A percentile compares a stretch with the other conserved stretches of the same genome.
phyloP scores from a whole-genome alignment of 2,797 vertebrate species.

The Florisuga fusca region DNA sequence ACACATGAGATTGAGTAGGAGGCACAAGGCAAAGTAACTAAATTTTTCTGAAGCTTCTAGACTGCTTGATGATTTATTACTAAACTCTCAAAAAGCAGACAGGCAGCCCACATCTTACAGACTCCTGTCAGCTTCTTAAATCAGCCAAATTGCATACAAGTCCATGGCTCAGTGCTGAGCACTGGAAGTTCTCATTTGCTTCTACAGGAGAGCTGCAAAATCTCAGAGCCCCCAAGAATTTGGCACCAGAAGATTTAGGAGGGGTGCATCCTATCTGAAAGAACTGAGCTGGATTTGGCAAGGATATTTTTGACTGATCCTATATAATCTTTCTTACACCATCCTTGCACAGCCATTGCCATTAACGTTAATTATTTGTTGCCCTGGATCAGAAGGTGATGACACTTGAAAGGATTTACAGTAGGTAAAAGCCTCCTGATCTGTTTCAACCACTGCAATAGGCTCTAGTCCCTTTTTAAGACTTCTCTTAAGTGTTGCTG shows the following conservation, averaged over 20 bases:
- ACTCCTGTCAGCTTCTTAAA: background rate
- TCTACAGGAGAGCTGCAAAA: background rate
- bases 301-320: background rate
- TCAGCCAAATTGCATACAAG: background rate
- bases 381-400: conserved; percentile 23
- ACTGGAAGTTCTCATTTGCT: background rate
- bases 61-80: conserved; percentile 8
- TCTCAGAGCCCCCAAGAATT: background rate
- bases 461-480: conserved; percentile 7
- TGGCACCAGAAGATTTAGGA: background rate
- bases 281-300: background rate
- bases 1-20: background rate
- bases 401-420: conserved; percentile 20
- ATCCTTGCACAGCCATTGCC: background rate
- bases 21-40: background rate
- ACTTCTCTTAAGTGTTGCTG: background rate
- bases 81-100: background rate
- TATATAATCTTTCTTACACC: conserved; percentile 20
- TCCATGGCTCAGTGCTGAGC: background rate
- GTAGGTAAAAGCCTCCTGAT: background rate
- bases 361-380: conserved; percentile 42
- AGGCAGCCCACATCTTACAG: background rate
- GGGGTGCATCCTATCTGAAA: background rate
- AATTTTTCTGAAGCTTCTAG: background rate
- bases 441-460: background rate